Base-by-base conservation (phyloP, 92 coral and sea anemone species). In the Porites divaricata region DNA sequence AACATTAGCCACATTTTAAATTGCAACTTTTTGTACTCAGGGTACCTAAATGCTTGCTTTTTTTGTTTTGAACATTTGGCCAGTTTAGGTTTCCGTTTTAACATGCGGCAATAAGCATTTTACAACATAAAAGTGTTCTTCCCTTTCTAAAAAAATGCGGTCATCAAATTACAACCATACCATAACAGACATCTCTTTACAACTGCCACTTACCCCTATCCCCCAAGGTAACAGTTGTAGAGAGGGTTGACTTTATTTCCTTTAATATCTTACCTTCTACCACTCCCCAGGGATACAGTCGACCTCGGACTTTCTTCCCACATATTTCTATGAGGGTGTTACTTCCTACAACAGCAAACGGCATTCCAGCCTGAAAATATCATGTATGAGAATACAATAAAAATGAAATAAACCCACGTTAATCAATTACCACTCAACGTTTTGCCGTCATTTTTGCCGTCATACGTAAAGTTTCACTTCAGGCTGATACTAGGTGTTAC, bases 211-310 rank as follows among this genome's bases (percentile, higher is more conserved):
- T 0, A 70, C 10, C 51, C 6, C 1, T 49, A 35, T 35, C 5
- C 45, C 45, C 45, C 45, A 35, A 3, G 7, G 45, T 35, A 35
- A 6, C 45, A 35, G 14, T 57, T 57, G 14, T 57, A 57, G 45
- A 45, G 9, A 15, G 53, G 19, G 15, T 70, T 1, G 50, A 68
- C 2, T 12, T 1, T 14, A 69, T 70, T 70, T 9, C 41, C 54
- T 8, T 14, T 23, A 58, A 51, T 22, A 22, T 57, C 87, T 80
- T 81, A 96, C 99, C 98, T 92, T 96, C 96, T 35, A 96, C 99
- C 41, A 96, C 99, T 2, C 99, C 99, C 99, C 99, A 96, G 50
- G 99, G 99, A 69, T 96, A 96, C 25, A 86, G 87, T n/a, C 99
- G 88, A 14, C 99, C 99, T 41, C 99, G 82, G 41, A 95, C 95